Conservation (phyloP, 2,888 invertebrate species). For the Trachelus tabidus region DNA sequence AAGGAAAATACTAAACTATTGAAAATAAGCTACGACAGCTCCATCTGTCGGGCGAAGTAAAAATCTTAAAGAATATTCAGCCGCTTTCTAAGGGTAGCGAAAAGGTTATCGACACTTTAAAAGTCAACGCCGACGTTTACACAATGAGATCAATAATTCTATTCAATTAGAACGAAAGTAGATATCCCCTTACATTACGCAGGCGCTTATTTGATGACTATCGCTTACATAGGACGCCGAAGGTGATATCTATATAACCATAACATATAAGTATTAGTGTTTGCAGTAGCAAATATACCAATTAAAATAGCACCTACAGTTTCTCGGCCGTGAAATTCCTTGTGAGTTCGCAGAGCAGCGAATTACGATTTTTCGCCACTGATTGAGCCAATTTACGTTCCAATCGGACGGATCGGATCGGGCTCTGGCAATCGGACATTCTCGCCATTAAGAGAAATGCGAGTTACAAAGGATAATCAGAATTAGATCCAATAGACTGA, state of each 20-base stretch:
- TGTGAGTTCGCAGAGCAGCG: constrained; percentile 4
- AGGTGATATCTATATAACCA: neutral
- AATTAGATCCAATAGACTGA: neutral
- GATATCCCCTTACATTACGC: neutral
- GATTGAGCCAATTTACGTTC: constrained; percentile 12
- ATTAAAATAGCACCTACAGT: neutral
- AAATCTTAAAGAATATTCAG: neutral
- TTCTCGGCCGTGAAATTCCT: neutral
- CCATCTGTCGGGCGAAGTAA: neutral
- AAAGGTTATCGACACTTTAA: neutral
- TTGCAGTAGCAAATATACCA: neutral
- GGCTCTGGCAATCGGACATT: neutral
- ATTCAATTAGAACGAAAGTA: neutral
- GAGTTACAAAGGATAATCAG: neutral
- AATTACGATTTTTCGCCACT: constrained; percentile 19
- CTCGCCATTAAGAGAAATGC: neutral
- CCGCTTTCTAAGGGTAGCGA: neutral
- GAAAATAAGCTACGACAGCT: neutral
- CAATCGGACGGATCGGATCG: neutral
- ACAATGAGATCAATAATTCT: neutral
- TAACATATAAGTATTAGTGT: neutral
- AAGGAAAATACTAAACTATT: neutral
- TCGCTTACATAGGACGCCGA: neutral
- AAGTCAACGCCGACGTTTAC: neutral
- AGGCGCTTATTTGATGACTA: neutral